A percentile compares a stretch with the other conserved stretches of the same genome.
Evolutionary conservation across 2,888 invertebrate species (phyloP).

Genomic region (Synergus laeviventris): DNA sequence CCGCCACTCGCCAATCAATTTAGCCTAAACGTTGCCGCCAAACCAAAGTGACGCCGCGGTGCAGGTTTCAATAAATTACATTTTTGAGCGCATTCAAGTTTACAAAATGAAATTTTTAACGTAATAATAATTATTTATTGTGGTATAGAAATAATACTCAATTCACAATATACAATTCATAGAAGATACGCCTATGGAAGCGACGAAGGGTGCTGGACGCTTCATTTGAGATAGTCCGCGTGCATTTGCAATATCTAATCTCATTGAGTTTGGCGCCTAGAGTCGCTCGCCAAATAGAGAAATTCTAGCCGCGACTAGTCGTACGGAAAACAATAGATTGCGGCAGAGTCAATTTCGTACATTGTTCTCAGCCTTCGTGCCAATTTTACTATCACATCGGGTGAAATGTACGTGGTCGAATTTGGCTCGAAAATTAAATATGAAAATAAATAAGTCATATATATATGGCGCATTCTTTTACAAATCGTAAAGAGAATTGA

Average conservation of each 20-base stretch:
- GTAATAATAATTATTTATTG: too few relatives aligned
- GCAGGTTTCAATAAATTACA: too few relatives aligned
- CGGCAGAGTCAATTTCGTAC: slow-evolving; percentile 37
- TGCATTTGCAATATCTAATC: slow-evolving; percentile 69
- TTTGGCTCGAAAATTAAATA: neutral
- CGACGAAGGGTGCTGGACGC: slow-evolving; percentile 8
- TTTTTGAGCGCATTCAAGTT: too few relatives aligned
- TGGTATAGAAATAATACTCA: too few relatives aligned
- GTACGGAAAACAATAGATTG: slow-evolving; percentile 42
- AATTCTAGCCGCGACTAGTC: slow-evolving; percentile 32
- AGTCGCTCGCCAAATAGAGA: neutral
- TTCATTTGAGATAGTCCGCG: slow-evolving; percentile 60
- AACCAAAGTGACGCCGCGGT: too few relatives aligned
- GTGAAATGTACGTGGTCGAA: slow-evolving; percentile 26
- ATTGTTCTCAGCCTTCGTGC: slow-evolving; percentile 9
- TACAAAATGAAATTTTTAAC: too few relatives aligned
- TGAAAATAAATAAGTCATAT: too few relatives aligned
- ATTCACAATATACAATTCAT: neutral
- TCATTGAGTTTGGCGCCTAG: slow-evolving; percentile 42
- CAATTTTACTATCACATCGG: neutral
- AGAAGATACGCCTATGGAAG: neutral
- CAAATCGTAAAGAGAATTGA: too few relatives aligned
- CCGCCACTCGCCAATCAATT: too few relatives aligned
- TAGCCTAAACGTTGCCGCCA: too few relatives aligned
- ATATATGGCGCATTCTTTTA: too few relatives aligned